Evolutionary conservation across 1,140 invertebrate genomes (phyloP), one percentile per base, ranked within the genome.

Genomic region (Phymorhynchus buccinoides): DNA sequence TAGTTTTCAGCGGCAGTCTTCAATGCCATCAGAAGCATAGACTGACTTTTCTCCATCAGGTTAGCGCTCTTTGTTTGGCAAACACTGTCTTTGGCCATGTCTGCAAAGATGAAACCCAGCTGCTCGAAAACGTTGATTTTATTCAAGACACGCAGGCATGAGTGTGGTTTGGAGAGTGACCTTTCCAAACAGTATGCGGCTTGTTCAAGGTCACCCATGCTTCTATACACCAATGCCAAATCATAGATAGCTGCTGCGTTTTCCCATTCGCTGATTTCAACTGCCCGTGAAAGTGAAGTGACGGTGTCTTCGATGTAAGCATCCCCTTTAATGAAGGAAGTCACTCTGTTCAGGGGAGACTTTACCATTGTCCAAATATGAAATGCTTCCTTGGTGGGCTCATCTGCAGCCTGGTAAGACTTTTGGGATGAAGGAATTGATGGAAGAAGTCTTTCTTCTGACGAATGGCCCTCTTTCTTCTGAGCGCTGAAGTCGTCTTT

Each of bases 81-180:
- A 4, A n/a, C n/a, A 35, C 30, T 32, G 9, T 71, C 16, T 12
- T 62, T 37, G 1, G 62, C 66, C 32, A 81, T 27, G 48, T 83
- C 62, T 32, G 68, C 66, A 62, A 44, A 71, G 66, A 73, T 73
- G 41, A 68, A 30, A 18, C 81, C 81, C n/a, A 66, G 41, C 37
- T 83, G 81, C 32, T 83, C 81, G 30, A 44, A 83, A 48, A 39
- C 35, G 44, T 32, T 83, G 6, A 83, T 75, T 75, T 75, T 75
- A 39, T 3, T 41, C 18, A 2, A 41, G 14, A 41, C 18, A 16
- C 35, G 3, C 18, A 75, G 37, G 73, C 73, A 7, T n/a, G n/a
- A n/a, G 18, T 75, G 73, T 41, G 1, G 14, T 27, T 41, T 75
- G 3, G 14, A 41, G 14, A 75, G 73, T 4, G 16, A 41, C 35